These are phyloP conservation scores for Venturia canescens DNA, from an alignment of 1,140 invertebrate species.

Conservation along the genomic window DNA sequence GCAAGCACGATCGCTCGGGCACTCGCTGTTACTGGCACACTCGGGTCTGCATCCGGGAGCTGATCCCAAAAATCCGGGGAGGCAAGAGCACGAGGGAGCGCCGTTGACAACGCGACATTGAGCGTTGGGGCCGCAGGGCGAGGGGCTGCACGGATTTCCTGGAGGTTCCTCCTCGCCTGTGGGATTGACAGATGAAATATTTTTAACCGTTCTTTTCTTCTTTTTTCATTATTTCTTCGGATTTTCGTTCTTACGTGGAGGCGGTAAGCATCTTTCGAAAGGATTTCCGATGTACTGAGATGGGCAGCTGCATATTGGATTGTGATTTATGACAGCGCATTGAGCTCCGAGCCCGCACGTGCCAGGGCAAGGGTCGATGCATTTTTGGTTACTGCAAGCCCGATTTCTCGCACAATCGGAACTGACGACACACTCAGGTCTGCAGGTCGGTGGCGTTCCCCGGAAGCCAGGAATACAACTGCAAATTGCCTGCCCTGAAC, in stretches of 20 bases:
- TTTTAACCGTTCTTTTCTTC: not conserved
- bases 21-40: conserved; percentile 78
- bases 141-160: conserved; percentile 81
- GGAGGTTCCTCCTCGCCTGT: conserved; percentile 63
- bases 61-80: conserved; percentile 72
- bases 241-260: conserved; percentile 68
- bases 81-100: conserved; percentile 81
- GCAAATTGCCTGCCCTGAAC: conserved; percentile 79
- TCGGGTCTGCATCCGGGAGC: conserved; percentile 78
- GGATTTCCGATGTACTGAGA: conserved; percentile 84
- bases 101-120: conserved; percentile 79
- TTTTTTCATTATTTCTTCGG: not conserved
- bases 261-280: conserved; percentile 74
- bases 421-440: conserved; percentile 81
- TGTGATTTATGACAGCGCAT: conserved; percentile 86
- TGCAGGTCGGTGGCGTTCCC: conserved; percentile 81
- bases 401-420: conserved; percentile 81
- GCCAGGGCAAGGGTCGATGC: conserved; percentile 77
- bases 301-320: conserved; percentile 86
- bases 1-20: conserved; percentile 77
- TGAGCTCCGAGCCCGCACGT: conserved; percentile 78
- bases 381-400: conserved; percentile 81
- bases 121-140: conserved; percentile 85
- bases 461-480: conserved; percentile 80
- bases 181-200: conserved; percentile 42